A percentile compares a stretch with the other conserved stretches of the same genome.
Evolutionary conservation across 2,797 vertebrate genomes (phyloP).

Genomic region (Typhlichthys subterraneus): DNA sequence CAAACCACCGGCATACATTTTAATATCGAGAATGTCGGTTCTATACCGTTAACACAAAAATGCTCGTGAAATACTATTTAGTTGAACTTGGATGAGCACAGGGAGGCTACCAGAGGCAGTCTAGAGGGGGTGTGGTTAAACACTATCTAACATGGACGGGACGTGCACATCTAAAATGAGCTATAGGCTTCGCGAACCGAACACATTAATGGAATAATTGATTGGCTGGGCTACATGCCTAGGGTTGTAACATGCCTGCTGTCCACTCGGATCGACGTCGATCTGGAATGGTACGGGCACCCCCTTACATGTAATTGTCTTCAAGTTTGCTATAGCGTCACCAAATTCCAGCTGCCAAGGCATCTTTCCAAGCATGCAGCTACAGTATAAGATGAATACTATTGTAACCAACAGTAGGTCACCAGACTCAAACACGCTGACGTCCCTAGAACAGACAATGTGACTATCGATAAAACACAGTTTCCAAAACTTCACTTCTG

Average conservation of each 20-base stretch:
- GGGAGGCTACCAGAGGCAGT: constrained; percentile 77
- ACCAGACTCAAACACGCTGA: constrained; percentile 26
- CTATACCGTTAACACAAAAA: constrained; percentile 30
- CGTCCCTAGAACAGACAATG: constrained; percentile 30
- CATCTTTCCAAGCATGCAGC: neutral
- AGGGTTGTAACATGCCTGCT: neutral
- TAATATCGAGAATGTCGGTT: constrained; percentile 20
- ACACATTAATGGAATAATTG: constrained; percentile 24
- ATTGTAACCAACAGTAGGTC: neutral
- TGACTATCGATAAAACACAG: constrained; percentile 63
- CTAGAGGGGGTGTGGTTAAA: constrained; percentile 86
- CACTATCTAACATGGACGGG: constrained; percentile 86
- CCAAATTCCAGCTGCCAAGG: too few relatives aligned
- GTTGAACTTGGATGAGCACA: constrained; percentile 82
- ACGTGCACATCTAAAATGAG: constrained; percentile 63
- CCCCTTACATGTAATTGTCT: neutral
- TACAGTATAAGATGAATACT: neutral
- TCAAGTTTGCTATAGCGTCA: neutral
- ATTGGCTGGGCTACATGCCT: too few relatives aligned
- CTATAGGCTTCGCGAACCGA: constrained; percentile 7
- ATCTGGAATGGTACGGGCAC: neutral
- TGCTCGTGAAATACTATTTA: constrained; percentile 58
- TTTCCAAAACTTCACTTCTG: constrained; percentile 76
- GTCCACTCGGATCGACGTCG: neutral
- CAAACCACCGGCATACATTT: constrained; percentile 37